These are phyloP conservation scores for Synanthedon myopaeformis DNA, from an alignment of 2,888 invertebrate genomes.

Conservation along the genomic window DNA sequence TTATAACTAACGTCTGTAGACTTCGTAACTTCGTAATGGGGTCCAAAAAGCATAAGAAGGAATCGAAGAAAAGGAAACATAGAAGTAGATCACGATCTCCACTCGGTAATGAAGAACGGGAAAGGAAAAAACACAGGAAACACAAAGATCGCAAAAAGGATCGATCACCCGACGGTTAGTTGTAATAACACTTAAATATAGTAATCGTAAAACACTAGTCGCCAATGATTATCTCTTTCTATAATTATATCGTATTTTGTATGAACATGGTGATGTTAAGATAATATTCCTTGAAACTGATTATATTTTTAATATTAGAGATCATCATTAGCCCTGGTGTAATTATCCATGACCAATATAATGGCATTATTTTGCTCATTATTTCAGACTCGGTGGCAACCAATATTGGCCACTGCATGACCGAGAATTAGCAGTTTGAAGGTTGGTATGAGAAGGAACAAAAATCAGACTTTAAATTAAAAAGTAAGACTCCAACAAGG, in stretches of 20 bases:
- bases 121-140: slow-evolving; percentile 62
- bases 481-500: too few species aligned
- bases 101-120: slow-evolving; percentile 67
- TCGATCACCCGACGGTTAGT: slow-evolving; percentile 72
- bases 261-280: too few species aligned
- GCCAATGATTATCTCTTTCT: slow-evolving; percentile 38
- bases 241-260: not conserved
- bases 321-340: slow-evolving; percentile 35
- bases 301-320: slow-evolving; percentile 9
- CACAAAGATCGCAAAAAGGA: slow-evolving; percentile 68
- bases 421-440: slow-evolving; percentile 9
- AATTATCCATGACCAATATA: slow-evolving; percentile 44
- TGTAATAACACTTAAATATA: slow-evolving; percentile 11
- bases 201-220: slow-evolving; percentile 21
- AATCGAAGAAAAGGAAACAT: slow-evolving; percentile 77
- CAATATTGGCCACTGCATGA: slow-evolving; percentile 45
- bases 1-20: not conserved
- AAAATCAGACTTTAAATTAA: too few species aligned
- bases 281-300: too few species aligned
- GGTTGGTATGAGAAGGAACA: too few species aligned
- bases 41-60: slow-evolving; percentile 79
- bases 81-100: slow-evolving; percentile 70
- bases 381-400: slow-evolving; percentile 65
- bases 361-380: slow-evolving; percentile 66
- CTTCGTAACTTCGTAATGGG: too few species aligned